phyloP scores from a whole-genome alignment of 2,113 vertebrate genomes.

The Tragulus kanchil region DNA sequence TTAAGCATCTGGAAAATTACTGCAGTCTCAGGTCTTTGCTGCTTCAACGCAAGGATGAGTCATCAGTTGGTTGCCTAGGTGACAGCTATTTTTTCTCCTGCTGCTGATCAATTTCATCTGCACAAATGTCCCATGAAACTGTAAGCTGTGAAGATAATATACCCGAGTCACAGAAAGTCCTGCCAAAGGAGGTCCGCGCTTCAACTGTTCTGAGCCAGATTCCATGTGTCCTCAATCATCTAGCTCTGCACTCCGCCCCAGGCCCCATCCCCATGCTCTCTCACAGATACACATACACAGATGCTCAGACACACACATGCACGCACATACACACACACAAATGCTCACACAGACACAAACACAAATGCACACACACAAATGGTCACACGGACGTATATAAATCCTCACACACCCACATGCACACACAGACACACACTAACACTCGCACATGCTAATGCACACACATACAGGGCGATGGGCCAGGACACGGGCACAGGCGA shows the following conservation, averaged over 20 bases:
- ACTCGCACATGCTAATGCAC: background rate
- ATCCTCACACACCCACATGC: background rate
- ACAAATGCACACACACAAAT: background rate
- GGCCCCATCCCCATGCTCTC: background rate
- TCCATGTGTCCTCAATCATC: too few species aligned
- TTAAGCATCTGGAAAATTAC: slow-evolving; percentile 91
- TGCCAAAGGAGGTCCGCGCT: slow-evolving; percentile 39
- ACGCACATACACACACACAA: background rate
- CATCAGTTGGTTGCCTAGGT: slow-evolving; percentile 84
- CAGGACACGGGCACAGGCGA: background rate
- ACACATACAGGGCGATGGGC: background rate
- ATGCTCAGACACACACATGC: background rate
- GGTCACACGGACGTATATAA: too few species aligned
- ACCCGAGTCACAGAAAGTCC: slow-evolving; percentile 68
- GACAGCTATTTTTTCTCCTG: slow-evolving; percentile 83
- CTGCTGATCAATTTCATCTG: slow-evolving; percentile 83
- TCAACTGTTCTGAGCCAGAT: background rate
- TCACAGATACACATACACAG: too few species aligned
- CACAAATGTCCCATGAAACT: slow-evolving; percentile 81
- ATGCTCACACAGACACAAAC: background rate
- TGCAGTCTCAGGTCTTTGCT: slow-evolving; percentile 84
- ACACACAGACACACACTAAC: background rate
- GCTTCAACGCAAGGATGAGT: slow-evolving; percentile 83
- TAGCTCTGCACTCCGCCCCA: background rate
- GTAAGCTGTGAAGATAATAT: slow-evolving; percentile 74